Conservation (phyloP, 2,888 invertebrate species). For the Gymnoscelis rufifasciata region DNA sequence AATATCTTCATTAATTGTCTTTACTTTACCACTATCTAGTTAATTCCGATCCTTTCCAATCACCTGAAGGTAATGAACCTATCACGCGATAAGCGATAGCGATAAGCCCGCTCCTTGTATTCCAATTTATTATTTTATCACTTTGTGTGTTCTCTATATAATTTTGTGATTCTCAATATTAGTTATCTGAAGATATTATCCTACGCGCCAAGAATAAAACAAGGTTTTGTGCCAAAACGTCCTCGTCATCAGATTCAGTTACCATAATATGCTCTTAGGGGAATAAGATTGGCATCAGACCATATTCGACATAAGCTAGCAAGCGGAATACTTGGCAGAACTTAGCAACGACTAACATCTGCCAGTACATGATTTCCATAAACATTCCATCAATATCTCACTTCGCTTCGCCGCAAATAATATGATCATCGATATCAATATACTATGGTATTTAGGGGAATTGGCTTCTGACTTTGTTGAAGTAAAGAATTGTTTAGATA, state of each 20-base stretch:
- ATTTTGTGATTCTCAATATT: not conserved
- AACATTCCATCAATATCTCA: slow-evolving; percentile 15
- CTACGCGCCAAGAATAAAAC: not conserved
- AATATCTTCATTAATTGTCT: no score
- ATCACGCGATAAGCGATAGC: no score
- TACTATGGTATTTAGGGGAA: slow-evolving; percentile 48
- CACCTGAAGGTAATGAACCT: no score
- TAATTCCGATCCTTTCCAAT: no score
- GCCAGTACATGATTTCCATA: slow-evolving; percentile 12
- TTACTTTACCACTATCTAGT: no score
- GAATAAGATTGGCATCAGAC: slow-evolving; percentile 6
- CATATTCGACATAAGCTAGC: slow-evolving; percentile 3
- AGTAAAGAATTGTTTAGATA: slow-evolving; percentile 1
- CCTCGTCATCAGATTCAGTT: slow-evolving; percentile 1
- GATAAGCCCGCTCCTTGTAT: no score
- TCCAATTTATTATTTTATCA: no score
- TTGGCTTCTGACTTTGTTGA: slow-evolving; percentile 9
- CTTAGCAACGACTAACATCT: slow-evolving; percentile 8
- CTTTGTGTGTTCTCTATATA: no score
- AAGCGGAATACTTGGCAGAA: not conserved
- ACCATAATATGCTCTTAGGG: slow-evolving; percentile 1
- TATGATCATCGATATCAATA: slow-evolving; percentile 50
- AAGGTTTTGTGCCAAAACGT: not conserved
- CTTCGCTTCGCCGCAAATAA: slow-evolving; percentile 34
- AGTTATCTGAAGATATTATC: not conserved